phyloP scores from a whole-genome alignment of 1,140 invertebrate genomes.

The Brachionus koreanus region DNA sequence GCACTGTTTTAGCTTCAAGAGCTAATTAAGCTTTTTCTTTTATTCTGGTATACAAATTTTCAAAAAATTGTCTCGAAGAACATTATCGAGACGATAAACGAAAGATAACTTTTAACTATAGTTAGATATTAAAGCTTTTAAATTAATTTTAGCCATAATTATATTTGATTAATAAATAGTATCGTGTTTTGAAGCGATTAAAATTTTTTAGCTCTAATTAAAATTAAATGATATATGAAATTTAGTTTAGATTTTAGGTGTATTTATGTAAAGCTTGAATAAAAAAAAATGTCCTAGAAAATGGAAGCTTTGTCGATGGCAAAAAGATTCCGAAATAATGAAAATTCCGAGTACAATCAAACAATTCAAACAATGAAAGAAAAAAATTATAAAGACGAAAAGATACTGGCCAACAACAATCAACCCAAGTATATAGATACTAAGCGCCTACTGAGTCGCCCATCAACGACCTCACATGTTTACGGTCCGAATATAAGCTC shows the following conservation, averaged over 20 bases:
- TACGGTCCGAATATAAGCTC: background rate
- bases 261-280: background rate
- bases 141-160: no score
- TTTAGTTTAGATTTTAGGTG: background rate
- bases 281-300: background rate
- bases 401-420: background rate
- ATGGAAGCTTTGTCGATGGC: slow-evolving; percentile 29
- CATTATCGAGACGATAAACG: background rate
- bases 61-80: background rate
- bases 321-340: slow-evolving; percentile 16
- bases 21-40: background rate
- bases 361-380: slow-evolving; percentile 2
- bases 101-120: no score
- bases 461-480: background rate
- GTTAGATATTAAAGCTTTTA: no score
- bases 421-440: background rate
- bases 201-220: background rate
- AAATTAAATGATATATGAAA: background rate
- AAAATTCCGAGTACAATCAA: background rate
- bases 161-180: background rate
- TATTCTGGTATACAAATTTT: background rate
- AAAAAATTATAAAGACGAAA: background rate
- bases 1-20: background rate
- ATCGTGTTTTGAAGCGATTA: background rate
- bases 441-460: background rate